Evolutionary conservation across 1,140 invertebrate genomes (phyloP), one percentile per base, ranked within the genome.

Genomic region (Oncopeltus fasciatus): DNA sequence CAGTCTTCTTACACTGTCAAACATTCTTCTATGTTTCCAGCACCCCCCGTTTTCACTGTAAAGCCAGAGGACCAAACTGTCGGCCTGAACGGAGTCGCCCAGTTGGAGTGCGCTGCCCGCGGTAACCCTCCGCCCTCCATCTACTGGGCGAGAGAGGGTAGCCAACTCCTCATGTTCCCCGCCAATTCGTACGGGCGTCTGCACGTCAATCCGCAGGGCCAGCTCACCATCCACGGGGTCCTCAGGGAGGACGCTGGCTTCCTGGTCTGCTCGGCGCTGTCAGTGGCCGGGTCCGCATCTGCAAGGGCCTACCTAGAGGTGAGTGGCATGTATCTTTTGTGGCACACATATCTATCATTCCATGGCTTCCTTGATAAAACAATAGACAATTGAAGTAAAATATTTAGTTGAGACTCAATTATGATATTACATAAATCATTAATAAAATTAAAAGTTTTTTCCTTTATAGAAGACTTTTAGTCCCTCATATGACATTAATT

Each of bases 61-160:
- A 82, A 81, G 60, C 91, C 91, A 0, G 80, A 80, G 63, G 86
- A 93, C 70, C 83, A 87, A 70, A 81, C 83, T 58, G 83, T 89
- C 0, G 84, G 81, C 2, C 70, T 85, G 16, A 88, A 88, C 68
- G 82, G 85, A 9, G 81, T 87, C 26, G 88, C 86, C 2, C 83
- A 82, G 38, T 85, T 94, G 68, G 85, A 87, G 47, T 95, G 92
- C 72, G 80, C 81, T 16, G 88, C 88, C 1, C 81, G 79, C 51
- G 91, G 92, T n/a, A 87, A 88, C 69, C 92, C 92, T 0, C 77
- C 81, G 20, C 92, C 92, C 0, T 87, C 87, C 2, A 83, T 92
- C 2, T 93, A 89, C 73, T 95, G 92, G 89, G 86, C 83, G 26
- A 85, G 86, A 68, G 88, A 90, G 71, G 88, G 88, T 18, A 85